A percentile compares a stretch with the other conserved stretches of the same genome.
These are phyloP conservation scores for Protosalanx chinensis DNA, from an alignment of 2,797 vertebrate species.

Conservation along the genomic window DNA sequence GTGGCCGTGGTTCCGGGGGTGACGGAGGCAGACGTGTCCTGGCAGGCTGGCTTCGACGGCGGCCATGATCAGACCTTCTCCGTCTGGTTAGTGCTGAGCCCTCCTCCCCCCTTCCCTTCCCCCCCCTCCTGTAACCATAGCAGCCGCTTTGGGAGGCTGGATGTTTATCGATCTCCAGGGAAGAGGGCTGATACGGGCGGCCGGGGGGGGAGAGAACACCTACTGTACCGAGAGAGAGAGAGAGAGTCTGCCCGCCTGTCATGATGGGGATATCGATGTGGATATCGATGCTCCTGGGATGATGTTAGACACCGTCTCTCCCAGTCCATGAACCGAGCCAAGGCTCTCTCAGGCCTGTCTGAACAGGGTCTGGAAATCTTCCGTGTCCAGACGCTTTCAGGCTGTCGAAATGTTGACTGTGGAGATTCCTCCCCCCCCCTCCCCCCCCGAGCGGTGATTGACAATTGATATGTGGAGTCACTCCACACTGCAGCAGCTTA, in stretches of 20 bases:
- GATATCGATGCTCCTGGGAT: too few relatives aligned
- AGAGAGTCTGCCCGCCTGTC: slow-evolving; percentile 67
- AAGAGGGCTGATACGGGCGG: slow-evolving; percentile 71
- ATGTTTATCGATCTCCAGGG: not conserved
- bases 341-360: too few relatives aligned
- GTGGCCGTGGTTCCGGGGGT: slow-evolving; percentile 78
- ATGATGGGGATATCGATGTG: slow-evolving; percentile 55
- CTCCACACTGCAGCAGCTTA: too few relatives aligned
- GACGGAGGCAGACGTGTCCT: slow-evolving; percentile 84
- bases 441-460: too few relatives aligned
- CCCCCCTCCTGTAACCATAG: slow-evolving; percentile 21
- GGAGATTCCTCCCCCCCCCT: too few relatives aligned
- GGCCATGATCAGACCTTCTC: slow-evolving; percentile 92
- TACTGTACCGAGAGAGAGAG: slow-evolving; percentile 58
- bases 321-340: not conserved
- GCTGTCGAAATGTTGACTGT: too few relatives aligned
- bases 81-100: slow-evolving; percentile 83
- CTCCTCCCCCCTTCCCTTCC: too few relatives aligned
- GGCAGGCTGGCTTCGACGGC: slow-evolving; percentile 92
- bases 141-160: not conserved
- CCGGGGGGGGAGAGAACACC: slow-evolving; percentile 60
- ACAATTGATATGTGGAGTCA: too few relatives aligned
- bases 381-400: too few relatives aligned
- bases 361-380: too few relatives aligned
- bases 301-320: not conserved